Conservation (phyloP, 2,888 invertebrate genomes). For the Chaetogeoica ovagalla region DNA sequence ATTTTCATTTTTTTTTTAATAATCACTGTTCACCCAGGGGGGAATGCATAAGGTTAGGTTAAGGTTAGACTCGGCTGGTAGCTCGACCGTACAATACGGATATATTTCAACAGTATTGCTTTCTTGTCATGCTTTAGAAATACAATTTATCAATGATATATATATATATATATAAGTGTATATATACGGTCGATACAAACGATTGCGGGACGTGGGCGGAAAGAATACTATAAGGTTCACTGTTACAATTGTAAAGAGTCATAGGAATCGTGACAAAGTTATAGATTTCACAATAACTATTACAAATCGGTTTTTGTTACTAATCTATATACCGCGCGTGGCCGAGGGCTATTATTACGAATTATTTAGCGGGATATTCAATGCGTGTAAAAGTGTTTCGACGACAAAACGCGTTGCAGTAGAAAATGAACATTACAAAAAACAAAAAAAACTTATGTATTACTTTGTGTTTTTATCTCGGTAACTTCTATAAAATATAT, state of each 20-base stretch:
- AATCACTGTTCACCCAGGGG: neutral
- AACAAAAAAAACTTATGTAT: slow-evolving; percentile 29
- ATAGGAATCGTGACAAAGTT: slow-evolving; percentile 50
- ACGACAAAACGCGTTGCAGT: neutral
- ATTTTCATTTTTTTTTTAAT: slow-evolving; percentile 13
- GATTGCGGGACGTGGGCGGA: slow-evolving; percentile 29
- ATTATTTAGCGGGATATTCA: slow-evolving; percentile 27
- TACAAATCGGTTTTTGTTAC: slow-evolving; percentile 42
- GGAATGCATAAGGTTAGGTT: neutral
- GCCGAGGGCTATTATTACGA: slow-evolving; percentile 9
- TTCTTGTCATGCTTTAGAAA: slow-evolving; percentile 2
- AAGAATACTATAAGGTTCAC: slow-evolving; percentile 12
- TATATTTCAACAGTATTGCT: neutral
- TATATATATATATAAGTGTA: no score
- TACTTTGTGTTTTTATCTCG: neutral
- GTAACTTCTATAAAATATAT: slow-evolving; percentile 18
- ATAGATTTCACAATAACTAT: slow-evolving; percentile 39
- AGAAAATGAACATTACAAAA: neutral
- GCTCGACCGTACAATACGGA: neutral
- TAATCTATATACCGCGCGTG: neutral
- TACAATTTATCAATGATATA: slow-evolving; percentile 24
- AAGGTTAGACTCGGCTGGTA: neutral
- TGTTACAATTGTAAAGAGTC: neutral
- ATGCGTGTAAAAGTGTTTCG: slow-evolving; percentile 31
- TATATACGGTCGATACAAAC: slow-evolving; percentile 9